These are phyloP conservation scores for Loriculus beryllinus DNA, from an alignment of 2,797 vertebrate genomes.

Conservation along the genomic window DNA sequence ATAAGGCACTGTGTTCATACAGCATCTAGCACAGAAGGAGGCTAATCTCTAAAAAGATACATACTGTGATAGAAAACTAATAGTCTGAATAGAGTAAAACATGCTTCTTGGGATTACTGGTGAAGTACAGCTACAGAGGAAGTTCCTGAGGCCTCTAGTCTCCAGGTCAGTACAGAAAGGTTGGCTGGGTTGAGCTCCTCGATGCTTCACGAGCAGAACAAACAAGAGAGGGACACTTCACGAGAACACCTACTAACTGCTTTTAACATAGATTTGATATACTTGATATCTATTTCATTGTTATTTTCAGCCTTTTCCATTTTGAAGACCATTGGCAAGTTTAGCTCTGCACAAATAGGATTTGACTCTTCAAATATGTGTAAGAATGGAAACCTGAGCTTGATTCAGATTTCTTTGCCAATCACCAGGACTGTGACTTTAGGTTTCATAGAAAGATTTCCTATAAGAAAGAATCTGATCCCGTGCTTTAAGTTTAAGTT, in stretches of 20 bases:
- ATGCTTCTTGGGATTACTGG: background rate
- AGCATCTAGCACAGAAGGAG: background rate
- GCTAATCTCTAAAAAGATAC: background rate
- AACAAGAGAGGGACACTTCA: background rate
- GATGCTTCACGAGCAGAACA: background rate
- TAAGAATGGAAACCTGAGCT: background rate
- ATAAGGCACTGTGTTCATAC: background rate
- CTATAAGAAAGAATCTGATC: background rate
- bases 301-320: background rate
- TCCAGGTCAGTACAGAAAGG: background rate
- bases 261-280: background rate
- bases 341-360: background rate
- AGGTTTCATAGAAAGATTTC: background rate
- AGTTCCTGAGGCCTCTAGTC: background rate
- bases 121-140: background rate
- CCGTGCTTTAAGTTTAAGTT: background rate
- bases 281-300: background rate
- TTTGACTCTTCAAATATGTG: background rate
- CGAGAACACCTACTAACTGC: rapidly evolving
- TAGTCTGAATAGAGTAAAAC: background rate
- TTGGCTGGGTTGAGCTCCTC: background rate
- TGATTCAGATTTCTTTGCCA: background rate
- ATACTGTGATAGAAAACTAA: background rate
- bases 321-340: background rate
- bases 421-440: background rate